Conservation (phyloP, 2,113 vertebrate genomes). For the Petrocephalus microphthalmus region DNA sequence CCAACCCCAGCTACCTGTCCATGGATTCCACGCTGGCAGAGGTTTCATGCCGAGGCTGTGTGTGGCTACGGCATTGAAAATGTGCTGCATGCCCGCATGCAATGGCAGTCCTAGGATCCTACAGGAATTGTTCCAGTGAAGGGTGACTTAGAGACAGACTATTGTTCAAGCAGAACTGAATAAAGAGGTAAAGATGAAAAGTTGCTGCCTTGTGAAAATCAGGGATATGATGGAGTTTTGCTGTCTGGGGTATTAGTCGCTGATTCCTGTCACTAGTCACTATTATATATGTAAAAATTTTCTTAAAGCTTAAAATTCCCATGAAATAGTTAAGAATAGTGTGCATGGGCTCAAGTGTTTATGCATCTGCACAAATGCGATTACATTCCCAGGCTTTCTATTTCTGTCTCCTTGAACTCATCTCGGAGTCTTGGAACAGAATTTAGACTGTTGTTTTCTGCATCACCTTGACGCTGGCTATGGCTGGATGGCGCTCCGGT, state of each 20-base stretch:
- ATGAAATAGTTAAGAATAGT: neutral
- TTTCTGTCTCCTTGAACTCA: conserved; percentile 39
- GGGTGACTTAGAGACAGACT: neutral
- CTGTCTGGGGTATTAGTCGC: neutral
- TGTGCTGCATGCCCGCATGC: conserved; percentile 21
- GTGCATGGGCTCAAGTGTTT: conserved; percentile 17
- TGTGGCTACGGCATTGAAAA: conserved; percentile 38
- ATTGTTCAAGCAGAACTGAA: neutral
- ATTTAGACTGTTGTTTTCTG: conserved; percentile 36
- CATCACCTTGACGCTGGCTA: conserved; percentile 34
- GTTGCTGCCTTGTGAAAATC: neutral
- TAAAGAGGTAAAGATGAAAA: neutral
- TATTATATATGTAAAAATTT: neutral
- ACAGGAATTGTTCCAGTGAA: neutral
- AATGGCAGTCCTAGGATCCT: conserved; percentile 26
- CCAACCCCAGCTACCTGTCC: conserved; percentile 31
- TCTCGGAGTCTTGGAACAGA: conserved; percentile 26
- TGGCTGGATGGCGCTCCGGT: conserved; percentile 44
- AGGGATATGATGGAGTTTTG: neutral
- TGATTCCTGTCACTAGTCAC: neutral
- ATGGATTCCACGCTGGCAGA: conserved; percentile 45
- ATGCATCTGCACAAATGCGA: conserved; percentile 26
- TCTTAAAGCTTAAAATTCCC: neutral
- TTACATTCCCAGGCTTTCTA: conserved; percentile 42
- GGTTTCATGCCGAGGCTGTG: conserved; percentile 44